Conservation (phyloP, 1,140 invertebrate genomes). For the Temnothorax longispinosus region DNA sequence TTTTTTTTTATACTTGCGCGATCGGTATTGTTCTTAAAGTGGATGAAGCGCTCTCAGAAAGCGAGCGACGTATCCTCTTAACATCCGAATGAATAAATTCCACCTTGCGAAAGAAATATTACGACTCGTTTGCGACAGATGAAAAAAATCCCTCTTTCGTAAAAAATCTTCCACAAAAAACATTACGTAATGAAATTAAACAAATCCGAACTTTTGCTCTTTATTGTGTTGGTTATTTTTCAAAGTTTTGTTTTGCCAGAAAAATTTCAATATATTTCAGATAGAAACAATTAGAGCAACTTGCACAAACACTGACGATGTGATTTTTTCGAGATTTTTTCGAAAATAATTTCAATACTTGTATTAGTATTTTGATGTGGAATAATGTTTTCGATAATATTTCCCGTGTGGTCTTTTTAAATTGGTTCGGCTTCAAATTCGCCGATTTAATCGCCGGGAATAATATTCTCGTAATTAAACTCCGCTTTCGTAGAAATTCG, state of each 20-base stretch:
- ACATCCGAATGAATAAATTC: slow-evolving; percentile 30
- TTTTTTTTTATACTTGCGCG: slow-evolving; percentile 19
- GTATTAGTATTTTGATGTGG: background rate
- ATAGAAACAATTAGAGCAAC: background rate
- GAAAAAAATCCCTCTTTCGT: background rate
- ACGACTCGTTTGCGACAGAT: background rate
- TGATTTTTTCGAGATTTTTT: background rate
- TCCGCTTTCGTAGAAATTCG: slow-evolving; percentile 41
- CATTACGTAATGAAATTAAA: background rate
- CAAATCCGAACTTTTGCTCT: background rate
- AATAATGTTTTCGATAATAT: slow-evolving; percentile 49
- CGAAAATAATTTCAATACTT: background rate
- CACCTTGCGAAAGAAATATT: slow-evolving; percentile 13
- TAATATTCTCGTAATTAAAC: slow-evolving; percentile 59
- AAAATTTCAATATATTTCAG: background rate
- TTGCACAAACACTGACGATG: background rate
- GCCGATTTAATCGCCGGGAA: slow-evolving; percentile 51
- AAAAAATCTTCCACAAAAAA: slow-evolving; percentile 5
- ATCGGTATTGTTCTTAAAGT: slow-evolving; percentile 33
- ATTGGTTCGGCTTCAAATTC: slow-evolving; percentile 48
- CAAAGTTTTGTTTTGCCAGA: background rate
- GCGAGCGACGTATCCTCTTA: background rate
- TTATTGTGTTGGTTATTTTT: background rate
- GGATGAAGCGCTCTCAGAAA: slow-evolving; percentile 30
- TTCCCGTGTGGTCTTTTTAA: slow-evolving; percentile 26